Evolutionary conservation across 2,113 vertebrate genomes (phyloP).

Genomic region (Pituophis catenifer): DNA sequence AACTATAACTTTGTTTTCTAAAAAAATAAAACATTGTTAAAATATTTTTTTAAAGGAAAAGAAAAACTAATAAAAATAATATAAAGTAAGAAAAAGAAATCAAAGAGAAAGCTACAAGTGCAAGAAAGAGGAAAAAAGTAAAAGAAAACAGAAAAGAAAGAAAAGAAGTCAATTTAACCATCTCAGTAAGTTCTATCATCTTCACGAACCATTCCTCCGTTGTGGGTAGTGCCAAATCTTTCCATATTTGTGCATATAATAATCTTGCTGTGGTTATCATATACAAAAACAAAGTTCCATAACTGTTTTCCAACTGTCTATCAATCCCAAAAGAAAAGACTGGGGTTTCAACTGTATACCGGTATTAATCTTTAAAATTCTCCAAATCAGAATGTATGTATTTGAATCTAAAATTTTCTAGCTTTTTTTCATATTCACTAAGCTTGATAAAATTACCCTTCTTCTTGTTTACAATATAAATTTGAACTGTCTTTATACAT

Average conservation of each 20-base stretch:
- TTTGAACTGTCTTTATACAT: background rate
- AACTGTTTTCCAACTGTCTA: background rate
- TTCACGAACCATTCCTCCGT: background rate
- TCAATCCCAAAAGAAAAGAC: background rate
- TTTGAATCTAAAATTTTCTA: background rate
- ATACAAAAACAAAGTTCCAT: background rate
- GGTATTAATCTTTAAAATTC: background rate
- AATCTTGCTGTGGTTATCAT: background rate
- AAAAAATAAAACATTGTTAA: background rate
- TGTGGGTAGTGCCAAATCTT: background rate
- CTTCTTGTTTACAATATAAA: background rate
- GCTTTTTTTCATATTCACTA: background rate
- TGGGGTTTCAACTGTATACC: background rate
- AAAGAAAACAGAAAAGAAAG: background rate
- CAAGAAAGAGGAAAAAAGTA: background rate
- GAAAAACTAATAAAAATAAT: background rate
- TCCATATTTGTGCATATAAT: background rate
- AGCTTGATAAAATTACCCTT: background rate
- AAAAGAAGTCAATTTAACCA: background rate
- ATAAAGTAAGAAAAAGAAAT: background rate
- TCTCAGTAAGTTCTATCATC: background rate
- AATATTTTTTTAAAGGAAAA: background rate
- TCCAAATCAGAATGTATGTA: background rate
- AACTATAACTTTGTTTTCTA: conserved; percentile 63
- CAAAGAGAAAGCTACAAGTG: background rate